phyloP scores from a whole-genome alignment of 2,888 invertebrate genomes.

The Dicyrtomina minuta region DNA sequence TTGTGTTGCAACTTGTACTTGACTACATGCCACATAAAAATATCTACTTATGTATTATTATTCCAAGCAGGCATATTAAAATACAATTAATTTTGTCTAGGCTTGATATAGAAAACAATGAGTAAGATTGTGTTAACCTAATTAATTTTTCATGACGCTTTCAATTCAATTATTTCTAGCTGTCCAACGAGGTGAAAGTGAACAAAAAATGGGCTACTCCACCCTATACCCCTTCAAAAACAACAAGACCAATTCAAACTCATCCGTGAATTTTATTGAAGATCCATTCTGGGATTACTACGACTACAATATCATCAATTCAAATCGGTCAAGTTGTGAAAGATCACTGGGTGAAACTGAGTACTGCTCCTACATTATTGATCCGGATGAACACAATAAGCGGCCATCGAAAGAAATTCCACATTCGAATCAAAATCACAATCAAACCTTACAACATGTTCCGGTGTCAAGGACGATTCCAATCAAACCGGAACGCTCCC shows the following conservation, averaged over 20 bases:
- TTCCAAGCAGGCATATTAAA: background rate
- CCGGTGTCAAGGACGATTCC: conserved; percentile 26
- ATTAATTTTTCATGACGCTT: background rate
- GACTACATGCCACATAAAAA: no score
- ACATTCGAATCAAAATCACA: background rate
- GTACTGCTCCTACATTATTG: conserved; percentile 49
- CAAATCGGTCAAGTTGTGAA: conserved; percentile 53
- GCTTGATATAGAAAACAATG: background rate
- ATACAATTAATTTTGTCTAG: background rate
- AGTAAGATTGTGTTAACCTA: no score
- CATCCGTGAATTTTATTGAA: conserved; percentile 53
- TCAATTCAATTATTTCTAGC: background rate
- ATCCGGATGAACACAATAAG: conserved; percentile 27
- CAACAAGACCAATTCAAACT: conserved; percentile 41
- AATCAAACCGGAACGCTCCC: conserved; percentile 46
- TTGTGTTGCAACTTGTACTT: no score
- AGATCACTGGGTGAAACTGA: conserved; percentile 51
- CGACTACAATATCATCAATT: conserved; percentile 48
- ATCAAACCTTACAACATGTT: background rate
- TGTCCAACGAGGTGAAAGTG: background rate
- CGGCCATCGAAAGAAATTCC: background rate
- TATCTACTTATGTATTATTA: no score
- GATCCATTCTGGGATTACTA: conserved; percentile 54
- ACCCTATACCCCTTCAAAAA: conserved; percentile 50
- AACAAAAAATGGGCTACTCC: conserved; percentile 37